Evolutionary conservation across 92 coral and sea anemone species (phyloP).

Genomic region (Isaurus tuberculatus): DNA sequence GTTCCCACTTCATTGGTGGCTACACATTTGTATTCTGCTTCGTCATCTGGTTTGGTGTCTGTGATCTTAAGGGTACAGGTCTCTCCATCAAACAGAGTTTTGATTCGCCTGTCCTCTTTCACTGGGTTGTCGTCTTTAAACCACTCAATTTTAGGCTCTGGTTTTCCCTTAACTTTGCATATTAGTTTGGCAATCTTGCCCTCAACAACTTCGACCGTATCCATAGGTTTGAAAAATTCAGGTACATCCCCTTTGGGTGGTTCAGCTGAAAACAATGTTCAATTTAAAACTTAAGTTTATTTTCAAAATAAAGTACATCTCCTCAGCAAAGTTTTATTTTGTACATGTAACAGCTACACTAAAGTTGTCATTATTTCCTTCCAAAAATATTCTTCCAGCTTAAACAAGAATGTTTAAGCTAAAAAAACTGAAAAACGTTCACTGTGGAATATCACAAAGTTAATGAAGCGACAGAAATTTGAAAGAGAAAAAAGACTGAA

Average conservation of each 20-base stretch:
- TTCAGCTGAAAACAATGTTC: conserved; percentile 38
- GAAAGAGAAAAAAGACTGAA: background rate
- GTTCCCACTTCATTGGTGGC: conserved; percentile 78
- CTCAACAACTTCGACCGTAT: conserved; percentile 75
- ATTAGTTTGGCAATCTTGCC: conserved; percentile 83
- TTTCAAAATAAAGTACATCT: too few relatives aligned
- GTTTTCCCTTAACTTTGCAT: conserved; percentile 76
- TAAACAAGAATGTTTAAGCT: too few relatives aligned
- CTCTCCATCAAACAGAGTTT: conserved; percentile 76
- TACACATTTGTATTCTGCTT: conserved; percentile 85
- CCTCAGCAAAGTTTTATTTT: too few relatives aligned
- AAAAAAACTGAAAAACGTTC: background rate
- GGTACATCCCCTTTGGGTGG: conserved; percentile 77
- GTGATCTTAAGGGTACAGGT: conserved; percentile 70
- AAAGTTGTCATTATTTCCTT: too few relatives aligned
- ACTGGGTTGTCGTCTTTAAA: conserved; percentile 78
- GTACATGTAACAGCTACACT: too few relatives aligned
- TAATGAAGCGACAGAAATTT: background rate
- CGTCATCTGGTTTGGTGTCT: conserved; percentile 79
- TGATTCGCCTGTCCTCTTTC: conserved; percentile 71
- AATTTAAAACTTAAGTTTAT: too few relatives aligned
- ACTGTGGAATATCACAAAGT: background rate
- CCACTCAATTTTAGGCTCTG: conserved; percentile 89
- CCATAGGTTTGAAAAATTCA: conserved; percentile 71
- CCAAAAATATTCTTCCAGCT: too few relatives aligned